phyloP scores from a whole-genome alignment of 2,113 vertebrate genomes.

The Cyprinodon variegatus region DNA sequence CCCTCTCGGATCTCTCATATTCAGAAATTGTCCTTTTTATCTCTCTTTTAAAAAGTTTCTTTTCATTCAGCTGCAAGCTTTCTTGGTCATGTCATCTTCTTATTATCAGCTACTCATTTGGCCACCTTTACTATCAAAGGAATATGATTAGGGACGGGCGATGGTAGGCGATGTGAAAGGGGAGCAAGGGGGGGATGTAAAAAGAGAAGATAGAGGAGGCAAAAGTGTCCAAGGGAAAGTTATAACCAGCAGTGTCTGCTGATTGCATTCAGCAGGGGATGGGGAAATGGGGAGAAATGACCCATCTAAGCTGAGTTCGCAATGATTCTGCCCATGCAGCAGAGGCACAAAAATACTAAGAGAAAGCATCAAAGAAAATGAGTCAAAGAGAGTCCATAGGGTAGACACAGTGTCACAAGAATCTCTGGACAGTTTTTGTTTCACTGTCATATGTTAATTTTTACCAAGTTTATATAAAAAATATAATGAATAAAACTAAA shows the following conservation, averaged over 20 bases:
- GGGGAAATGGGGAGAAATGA: conserved; percentile 85
- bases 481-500: background rate
- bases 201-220: conserved; percentile 63
- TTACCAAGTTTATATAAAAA: too few relatives aligned
- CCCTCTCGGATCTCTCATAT: conserved; percentile 58
- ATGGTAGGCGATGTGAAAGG: conserved; percentile 32
- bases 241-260: conserved; percentile 90
- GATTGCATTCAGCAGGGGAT: conserved; percentile 92
- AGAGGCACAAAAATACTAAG: conserved; percentile 55
- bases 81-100: conserved; percentile 87
- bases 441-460: too few relatives aligned
- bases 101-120: conserved; percentile 76
- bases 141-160: conserved; percentile 80
- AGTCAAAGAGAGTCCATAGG: conserved; percentile 27
- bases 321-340: conserved; percentile 83
- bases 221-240: conserved; percentile 77
- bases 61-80: conserved; percentile 92
- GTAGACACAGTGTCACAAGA: background rate
- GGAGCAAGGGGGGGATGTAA: conserved; percentile 25
- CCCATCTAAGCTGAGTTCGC: conserved; percentile 80
- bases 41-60: conserved; percentile 48
- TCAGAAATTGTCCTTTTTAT: conserved; percentile 74
- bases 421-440: background rate
- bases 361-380: conserved; percentile 10
- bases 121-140: conserved; percentile 82